Evolutionary conservation across 2,113 vertebrate genomes (phyloP), one percentile per base, ranked within the genome.

Genomic region (Pterocles burchelli): DNA sequence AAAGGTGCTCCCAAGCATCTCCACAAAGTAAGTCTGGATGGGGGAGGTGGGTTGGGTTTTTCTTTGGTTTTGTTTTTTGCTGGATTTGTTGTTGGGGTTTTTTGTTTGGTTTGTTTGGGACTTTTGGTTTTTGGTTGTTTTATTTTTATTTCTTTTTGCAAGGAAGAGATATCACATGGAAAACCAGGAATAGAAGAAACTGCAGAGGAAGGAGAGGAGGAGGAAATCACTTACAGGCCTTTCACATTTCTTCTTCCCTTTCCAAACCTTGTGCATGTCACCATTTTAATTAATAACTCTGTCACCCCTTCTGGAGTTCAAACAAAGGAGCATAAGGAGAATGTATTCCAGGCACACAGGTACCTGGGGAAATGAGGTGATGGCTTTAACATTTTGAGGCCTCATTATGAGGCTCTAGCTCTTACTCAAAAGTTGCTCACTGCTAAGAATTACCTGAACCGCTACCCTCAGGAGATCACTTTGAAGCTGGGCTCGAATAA

Each of bases 201-300:
- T 76, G 57, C 77, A 89, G 94, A 36, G 54, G 71, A 95, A 77
- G 55, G 74, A 93, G 80, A 88, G 36, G 73, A 95, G 84, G 77
- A 91, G 72, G 90, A 92, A 93, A 93, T 62, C 2, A 1, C 61
- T 85, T 46, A 52, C 20, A 48, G 21, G 48, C 31, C 73, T 87
- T 91, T 87, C 2, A 5, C 9, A 3, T 90, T 92, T 96, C 84
- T 95, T 55, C 36, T 85, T 95, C 68, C 84, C 55, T 85, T 93
- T 95, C 83, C 75, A 90, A 95, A 85, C 22, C 59, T 51, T 63
- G n/a, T 70, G 52, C 74, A 74, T 9, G 59, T 48, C 36, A 80
- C 24, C 34, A 43, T 89, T 96, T 85, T 94, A 94, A 94, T 97
- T 90, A 96, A 94, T 92, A 96, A 91, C 77, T 67, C 83, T 90